Percentiles rank a stretch among this genome's conserved stretches.
Evolutionary conservation across 1,140 invertebrate genomes (phyloP).

Genomic region (Babylonia areolata): DNA sequence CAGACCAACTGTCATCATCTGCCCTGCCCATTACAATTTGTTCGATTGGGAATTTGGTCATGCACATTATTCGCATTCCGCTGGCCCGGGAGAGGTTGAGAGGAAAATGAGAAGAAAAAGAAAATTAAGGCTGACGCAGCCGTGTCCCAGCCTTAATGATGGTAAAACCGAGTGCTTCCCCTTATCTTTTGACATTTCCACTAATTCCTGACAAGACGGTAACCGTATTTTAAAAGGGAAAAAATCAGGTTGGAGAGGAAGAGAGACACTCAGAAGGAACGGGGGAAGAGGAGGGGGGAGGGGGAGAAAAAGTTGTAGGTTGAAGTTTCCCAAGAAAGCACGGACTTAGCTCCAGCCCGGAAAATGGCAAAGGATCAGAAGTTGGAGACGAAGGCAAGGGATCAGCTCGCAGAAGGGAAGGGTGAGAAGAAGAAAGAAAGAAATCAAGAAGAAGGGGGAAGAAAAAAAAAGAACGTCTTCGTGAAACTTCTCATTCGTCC

Average conservation of each 20-base stretch:
- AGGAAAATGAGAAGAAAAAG: conserved; percentile 22
- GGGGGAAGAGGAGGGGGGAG: not conserved
- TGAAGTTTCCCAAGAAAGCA: not conserved
- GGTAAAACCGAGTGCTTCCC: conserved; percentile 19
- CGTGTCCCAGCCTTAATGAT: conserved; percentile 3
- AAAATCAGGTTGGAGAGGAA: not conserved
- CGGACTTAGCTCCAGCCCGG: not conserved
- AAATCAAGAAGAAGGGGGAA: not conserved
- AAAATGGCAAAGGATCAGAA: conserved; percentile 28
- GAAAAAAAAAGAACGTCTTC: not conserved
- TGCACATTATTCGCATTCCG: conserved; percentile 24
- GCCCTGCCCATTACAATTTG: conserved; percentile 14
- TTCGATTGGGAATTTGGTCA: conserved; percentile 21
- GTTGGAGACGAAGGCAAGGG: not conserved
- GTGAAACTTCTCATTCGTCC: conserved; percentile 36
- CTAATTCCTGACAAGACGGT: conserved; percentile 31
- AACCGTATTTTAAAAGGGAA: not conserved
- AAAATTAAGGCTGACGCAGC: conserved; percentile 19
- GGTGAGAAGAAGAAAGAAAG: not conserved
- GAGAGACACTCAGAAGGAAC: not conserved
- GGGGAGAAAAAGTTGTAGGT: not conserved
- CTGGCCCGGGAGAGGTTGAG: not conserved
- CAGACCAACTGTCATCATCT: conserved; percentile 9
- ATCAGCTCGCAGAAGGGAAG: not conserved
- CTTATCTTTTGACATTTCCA: conserved; percentile 32